phyloP scores from a whole-genome alignment of 2,888 invertebrate species.

The Mythimna loreyi region DNA sequence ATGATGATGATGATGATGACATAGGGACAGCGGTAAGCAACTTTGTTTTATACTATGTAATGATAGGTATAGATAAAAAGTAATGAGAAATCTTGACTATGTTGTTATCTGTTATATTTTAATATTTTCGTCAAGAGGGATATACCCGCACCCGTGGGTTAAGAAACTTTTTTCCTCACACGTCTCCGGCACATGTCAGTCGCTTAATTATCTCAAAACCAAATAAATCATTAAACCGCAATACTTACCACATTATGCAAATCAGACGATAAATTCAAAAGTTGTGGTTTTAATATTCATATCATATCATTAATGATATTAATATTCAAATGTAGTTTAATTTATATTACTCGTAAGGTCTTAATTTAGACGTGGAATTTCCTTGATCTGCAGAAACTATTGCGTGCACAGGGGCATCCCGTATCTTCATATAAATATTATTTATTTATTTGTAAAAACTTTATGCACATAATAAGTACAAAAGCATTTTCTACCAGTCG shows the following conservation, averaged over 20 bases:
- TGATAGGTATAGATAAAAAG: not conserved
- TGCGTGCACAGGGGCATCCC: slow-evolving; percentile 36
- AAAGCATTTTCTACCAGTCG: no score
- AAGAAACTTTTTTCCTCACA: not conserved
- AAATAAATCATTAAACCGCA: slow-evolving; percentile 9
- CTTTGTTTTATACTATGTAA: no score
- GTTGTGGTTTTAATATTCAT: slow-evolving; percentile 18
- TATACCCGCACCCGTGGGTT: not conserved
- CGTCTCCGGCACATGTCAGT: not conserved
- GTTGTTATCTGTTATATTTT: not conserved
- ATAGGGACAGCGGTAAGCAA: no score
- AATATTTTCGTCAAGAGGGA: not conserved
- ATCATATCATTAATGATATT: no score
- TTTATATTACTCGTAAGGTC: not conserved
- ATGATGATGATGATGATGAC: no score
- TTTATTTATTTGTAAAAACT: no score
- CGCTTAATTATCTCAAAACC: not conserved
- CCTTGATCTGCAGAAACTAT: not conserved
- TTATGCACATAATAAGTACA: no score
- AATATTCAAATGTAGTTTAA: not conserved
- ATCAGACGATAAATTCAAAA: slow-evolving; percentile 12
- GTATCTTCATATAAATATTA: not conserved
- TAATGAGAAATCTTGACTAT: not conserved
- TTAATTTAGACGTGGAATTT: slow-evolving; percentile 13
- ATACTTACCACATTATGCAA: slow-evolving; percentile 4